These are phyloP conservation scores for Schizaphis graminum DNA, from an alignment of 2,888 invertebrate genomes.

Conservation along the genomic window DNA sequence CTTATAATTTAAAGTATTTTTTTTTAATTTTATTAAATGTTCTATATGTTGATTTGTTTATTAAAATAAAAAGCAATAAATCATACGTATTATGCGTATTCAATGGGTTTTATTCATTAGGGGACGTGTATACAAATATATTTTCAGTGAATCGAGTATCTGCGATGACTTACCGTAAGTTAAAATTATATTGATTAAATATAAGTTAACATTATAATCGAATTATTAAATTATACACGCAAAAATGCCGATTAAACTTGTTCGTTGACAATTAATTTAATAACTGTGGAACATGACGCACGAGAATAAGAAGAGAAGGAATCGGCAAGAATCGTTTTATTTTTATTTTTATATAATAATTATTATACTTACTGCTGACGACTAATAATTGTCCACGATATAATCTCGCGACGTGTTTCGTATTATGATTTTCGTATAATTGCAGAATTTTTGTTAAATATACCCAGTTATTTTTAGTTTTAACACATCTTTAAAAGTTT, in stretches of 20 bases:
- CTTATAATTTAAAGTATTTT: background rate
- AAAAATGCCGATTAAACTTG: background rate
- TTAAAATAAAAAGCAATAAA: background rate
- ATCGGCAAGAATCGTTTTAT: background rate
- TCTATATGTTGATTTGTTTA: background rate
- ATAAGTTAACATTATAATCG: background rate
- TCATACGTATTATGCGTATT: background rate
- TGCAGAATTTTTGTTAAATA: background rate
- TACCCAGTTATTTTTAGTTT: conserved; percentile 1
- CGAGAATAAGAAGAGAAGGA: background rate
- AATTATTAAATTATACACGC: background rate
- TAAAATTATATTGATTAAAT: background rate
- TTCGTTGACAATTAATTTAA: background rate
- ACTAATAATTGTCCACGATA: background rate
- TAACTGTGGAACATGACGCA: background rate
- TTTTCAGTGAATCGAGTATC: background rate
- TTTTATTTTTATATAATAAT: background rate
- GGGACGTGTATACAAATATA: background rate
- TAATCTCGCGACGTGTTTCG: background rate
- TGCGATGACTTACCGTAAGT: background rate
- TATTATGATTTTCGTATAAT: background rate
- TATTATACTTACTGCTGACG: background rate
- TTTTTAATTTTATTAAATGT: background rate
- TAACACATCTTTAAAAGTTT: conserved; percentile 12
- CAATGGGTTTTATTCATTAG: background rate